phyloP scores from a whole-genome alignment of 1,140 invertebrate species.

The Brachionus calyciflorus region DNA sequence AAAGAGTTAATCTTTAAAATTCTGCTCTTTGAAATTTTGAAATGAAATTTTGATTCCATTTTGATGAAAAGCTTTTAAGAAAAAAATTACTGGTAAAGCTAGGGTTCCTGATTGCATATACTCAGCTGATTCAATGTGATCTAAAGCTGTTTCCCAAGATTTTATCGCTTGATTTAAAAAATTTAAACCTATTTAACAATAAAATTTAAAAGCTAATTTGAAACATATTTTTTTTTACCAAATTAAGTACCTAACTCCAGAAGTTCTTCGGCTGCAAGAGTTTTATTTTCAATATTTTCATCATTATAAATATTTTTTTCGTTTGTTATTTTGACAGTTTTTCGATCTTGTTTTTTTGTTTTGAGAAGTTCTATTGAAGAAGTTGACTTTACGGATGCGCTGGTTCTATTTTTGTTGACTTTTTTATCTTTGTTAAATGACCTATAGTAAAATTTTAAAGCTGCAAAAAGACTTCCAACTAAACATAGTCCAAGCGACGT shows the following conservation, averaged over 20 bases:
- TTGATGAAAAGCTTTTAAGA: no score
- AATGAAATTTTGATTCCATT: no score
- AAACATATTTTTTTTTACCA: no score
- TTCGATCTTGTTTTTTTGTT: background rate
- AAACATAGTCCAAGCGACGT: conserved; percentile 34
- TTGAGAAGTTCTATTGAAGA: background rate
- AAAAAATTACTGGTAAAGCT: conserved; percentile 34
- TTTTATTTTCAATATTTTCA: background rate
- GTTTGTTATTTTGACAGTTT: background rate
- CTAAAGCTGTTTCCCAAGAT: conserved; percentile 43
- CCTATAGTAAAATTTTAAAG: conserved; percentile 24
- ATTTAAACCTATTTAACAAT: background rate
- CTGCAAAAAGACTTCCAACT: conserved; percentile 13
- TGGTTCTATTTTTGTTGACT: background rate
- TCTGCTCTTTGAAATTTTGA: no score
- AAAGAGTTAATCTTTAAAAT: no score
- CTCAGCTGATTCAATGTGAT: conserved; percentile 26
- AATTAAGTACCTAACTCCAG: conserved; percentile 29
- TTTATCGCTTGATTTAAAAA: conserved; percentile 41
- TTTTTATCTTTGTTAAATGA: background rate
- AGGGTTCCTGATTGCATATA: conserved; percentile 38
- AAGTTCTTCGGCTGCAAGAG: conserved; percentile 7
- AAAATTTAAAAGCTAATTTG: no score
- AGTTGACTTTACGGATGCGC: no score
- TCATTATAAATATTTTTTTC: no score